Base-by-base conservation (phyloP, 2,888 invertebrate species). In the Buathra laborator region DNA sequence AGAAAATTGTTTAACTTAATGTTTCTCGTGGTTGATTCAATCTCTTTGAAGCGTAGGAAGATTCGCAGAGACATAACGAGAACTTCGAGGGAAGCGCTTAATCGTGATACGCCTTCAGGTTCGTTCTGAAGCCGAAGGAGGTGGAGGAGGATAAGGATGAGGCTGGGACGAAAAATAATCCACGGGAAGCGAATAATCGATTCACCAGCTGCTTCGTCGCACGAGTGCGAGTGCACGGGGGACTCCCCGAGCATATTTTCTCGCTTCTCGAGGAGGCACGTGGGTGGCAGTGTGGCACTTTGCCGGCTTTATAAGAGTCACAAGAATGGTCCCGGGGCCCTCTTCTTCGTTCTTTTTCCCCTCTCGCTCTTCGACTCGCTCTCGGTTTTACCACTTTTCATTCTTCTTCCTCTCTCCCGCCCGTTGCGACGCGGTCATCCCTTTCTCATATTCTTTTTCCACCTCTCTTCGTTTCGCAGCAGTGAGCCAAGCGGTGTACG, bases 211-310 rank as follows among this genome's bases (percentile, higher is more conserved):
- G 90, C 89, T 87, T 88, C 56, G 66, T 68, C 74, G 70, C 37
- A 56, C 56, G 46, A 66, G 75, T 59, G 66, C 74, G 32, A 19
- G 48, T 67, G 78, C 78, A 16, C 83, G 53, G 67, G 68, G 87
- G 87, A 86, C 87, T 87, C 84, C 86, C 86, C 78, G 86, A 85
- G 87, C 85, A 83, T 86, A 87, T 89, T 89, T 89, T 87, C 91
- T 91, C 90, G 90, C 89, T 88, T 87, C 90, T 89, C 89, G 86
- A 78, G 91, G 87, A 89, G 90, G 90, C 90, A 91, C 92, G 93
- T 93, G 92, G 93, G 93, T 92, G 93, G 92, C 90, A 89, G 91
- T 87, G 89, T 91, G 91, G 92, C 91, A 90, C 90, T 90, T 92
- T 91, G 91, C 92, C 87, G 90, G 89, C 90, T 92, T 92, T 92